Base-by-base conservation (phyloP, 1,140 invertebrate species). In the Ooceraea biroi region DNA sequence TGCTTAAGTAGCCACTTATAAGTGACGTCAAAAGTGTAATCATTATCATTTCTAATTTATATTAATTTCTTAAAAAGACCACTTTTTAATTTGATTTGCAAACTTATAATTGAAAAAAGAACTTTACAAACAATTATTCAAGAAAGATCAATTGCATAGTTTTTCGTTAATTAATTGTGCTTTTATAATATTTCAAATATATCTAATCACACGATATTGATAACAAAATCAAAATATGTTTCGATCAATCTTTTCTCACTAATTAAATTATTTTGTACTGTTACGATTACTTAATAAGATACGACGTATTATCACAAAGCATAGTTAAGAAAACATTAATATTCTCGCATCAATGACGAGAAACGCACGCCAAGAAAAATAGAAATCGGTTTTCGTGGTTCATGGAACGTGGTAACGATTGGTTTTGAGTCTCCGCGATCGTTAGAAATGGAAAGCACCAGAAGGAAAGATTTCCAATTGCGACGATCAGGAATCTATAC, bases 371-470 rank as follows among this genome's bases (percentile, higher is more conserved):
- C 68, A 82, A 55, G 82, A 60, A 83, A 82, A 83, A 85, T 83
- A 85, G 66, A 83, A 85, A 88, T 88, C 77, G 83, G 19, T 77
- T 83, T 61, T 57, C 25, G 55, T 73, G 83, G 76, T 87, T 85
- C 76, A 57, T 30, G 78, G 84, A 85, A 77, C 77, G 58, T 65
- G 60, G 7, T 82, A 77, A 77, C 82, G 65, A 55, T 72, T 76
- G 48, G 60, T 71, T 71, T 84, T 50, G 46, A 57, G 57, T 65
- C 52, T 19, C 60, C 14, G 30, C 55, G 60, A 78, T 86, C 41
- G 72, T 87, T 83, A 69, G 60, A 85, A 72, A 74, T 85, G 71
- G 84, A 85, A 78, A 87, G 74, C 76, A 85, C 30, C 50, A 57
- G 36, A 36, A 36, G 58, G 10, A 17, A 27, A 57, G 78, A 60